A percentile compares a stretch with the other conserved stretches of the same genome.
phyloP scores from a whole-genome alignment of 2,113 vertebrate species.

The Hydrolagus affinis region DNA sequence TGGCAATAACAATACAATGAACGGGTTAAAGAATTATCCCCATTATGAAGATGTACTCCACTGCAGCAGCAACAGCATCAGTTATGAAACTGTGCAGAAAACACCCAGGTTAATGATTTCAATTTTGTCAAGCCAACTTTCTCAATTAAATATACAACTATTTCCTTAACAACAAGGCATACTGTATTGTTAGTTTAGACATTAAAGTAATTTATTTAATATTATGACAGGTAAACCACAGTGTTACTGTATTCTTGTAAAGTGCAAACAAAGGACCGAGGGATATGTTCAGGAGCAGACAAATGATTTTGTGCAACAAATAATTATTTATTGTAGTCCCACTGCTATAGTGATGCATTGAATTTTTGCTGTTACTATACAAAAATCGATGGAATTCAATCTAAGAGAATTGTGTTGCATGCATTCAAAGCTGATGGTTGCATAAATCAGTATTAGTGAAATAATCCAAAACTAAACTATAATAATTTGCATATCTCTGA shows the following conservation, averaged over 20 bases:
- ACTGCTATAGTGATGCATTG: conserved; percentile 45
- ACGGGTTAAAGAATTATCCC: too few species aligned
- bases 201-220: background rate
- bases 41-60: too few species aligned
- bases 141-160: background rate
- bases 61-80: too few species aligned
- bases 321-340: conserved; percentile 56
- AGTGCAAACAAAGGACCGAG: conserved; percentile 41
- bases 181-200: background rate
- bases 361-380: conserved; percentile 56
- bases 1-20: too few species aligned
- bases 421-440: conserved; percentile 52
- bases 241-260: conserved; percentile 16
- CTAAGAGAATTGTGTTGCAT: conserved; percentile 52
- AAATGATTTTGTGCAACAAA: conserved; percentile 48
- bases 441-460: conserved; percentile 56
- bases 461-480: conserved; percentile 43
- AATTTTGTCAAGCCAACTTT: background rate
- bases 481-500: conserved; percentile 47
- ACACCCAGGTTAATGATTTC: background rate
- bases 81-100: too few species aligned
- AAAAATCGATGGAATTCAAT: conserved; percentile 68
- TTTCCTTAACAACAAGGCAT: background rate
- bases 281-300: conserved; percentile 49
- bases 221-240: background rate